A percentile compares a stretch with the other conserved stretches of the same genome.
These are phyloP conservation scores for Holocentrus rufus DNA, from an alignment of 2,797 vertebrate species.

Conservation along the genomic window DNA sequence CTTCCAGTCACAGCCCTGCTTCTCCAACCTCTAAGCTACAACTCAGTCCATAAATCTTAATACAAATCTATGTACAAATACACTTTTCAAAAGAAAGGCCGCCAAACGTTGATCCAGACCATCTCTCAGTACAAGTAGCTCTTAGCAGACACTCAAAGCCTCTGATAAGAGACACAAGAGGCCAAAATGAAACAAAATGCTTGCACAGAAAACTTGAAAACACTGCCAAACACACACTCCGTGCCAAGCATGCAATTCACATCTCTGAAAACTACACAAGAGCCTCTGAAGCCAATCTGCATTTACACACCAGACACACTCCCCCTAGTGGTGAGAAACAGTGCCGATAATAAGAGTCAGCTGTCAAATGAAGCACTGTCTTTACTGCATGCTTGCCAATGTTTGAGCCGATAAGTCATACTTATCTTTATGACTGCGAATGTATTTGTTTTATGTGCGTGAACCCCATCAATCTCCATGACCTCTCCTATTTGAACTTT, in stretches of 20 bases:
- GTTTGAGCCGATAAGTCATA: slow-evolving; percentile 4
- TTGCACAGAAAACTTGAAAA: slow-evolving; percentile 3
- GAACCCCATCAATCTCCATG: slow-evolving; percentile 47
- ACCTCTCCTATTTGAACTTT: slow-evolving; percentile 62
- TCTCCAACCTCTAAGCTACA: no score
- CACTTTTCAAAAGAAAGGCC: neutral
- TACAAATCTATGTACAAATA: neutral
- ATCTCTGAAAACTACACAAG: no score
- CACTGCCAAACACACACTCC: neutral
- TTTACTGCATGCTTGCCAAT: slow-evolving; percentile 15
- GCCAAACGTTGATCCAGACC: neutral
- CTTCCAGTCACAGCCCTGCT: no score
- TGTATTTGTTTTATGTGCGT: slow-evolving; percentile 19
- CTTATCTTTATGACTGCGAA: slow-evolving; percentile 27
- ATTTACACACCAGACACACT: slow-evolving; percentile 28
- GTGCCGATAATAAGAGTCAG: slow-evolving; percentile 32
- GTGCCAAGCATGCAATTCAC: slow-evolving; percentile 5
- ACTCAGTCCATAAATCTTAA: no score
- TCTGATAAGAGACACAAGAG: neutral
- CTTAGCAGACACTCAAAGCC: neutral
- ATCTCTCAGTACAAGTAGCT: neutral
- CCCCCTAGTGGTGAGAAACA: slow-evolving; percentile 54
- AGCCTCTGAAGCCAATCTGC: neutral
- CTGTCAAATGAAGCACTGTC: slow-evolving; percentile 17
- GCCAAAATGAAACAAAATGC: slow-evolving; percentile 10